Conservation (phyloP, 2,797 vertebrate genomes). For the Emys orbicularis region DNA sequence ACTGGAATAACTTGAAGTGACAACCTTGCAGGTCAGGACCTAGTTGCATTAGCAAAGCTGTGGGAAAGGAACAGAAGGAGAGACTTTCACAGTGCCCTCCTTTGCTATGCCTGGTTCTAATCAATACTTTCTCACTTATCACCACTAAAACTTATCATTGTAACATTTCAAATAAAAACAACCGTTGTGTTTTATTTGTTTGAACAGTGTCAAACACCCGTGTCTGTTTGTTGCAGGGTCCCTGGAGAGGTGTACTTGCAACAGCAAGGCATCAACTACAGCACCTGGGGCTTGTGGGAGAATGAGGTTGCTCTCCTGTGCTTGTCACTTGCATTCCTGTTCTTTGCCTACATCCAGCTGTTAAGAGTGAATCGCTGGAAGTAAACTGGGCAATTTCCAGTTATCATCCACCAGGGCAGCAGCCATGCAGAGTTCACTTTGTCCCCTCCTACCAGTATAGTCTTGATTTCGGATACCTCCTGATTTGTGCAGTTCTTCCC, state of each 20-base stretch:
- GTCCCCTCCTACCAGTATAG: neutral
- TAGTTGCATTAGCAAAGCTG: neutral
- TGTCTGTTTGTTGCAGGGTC: conserved; percentile 63
- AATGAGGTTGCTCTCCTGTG: conserved; percentile 85
- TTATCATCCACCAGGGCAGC: neutral
- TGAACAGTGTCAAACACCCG: neutral
- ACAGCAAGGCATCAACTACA: conserved; percentile 81
- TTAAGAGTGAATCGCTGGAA: conserved; percentile 87
- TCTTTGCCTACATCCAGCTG: conserved; percentile 84
- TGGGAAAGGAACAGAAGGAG: neutral
- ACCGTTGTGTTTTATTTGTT: neutral
- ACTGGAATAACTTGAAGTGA: neutral
- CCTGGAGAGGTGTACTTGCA: conserved; percentile 79
- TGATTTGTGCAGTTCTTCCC: rapidly evolving
- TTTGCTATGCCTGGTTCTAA: neutral
- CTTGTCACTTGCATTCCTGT: conserved; percentile 79
- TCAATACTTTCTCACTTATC: neutral
- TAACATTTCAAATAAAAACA: neutral
- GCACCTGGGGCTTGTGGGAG: conserved; percentile 87
- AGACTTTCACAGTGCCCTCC: neutral
- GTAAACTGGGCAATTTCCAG: conserved; percentile 64
- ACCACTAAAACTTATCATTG: neutral
- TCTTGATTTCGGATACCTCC: neutral
- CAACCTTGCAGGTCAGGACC: neutral
- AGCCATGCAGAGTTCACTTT: neutral